These are phyloP conservation scores for Drosophila littoralis DNA, from an alignment of 1,140 invertebrate species.

Conservation along the genomic window DNA sequence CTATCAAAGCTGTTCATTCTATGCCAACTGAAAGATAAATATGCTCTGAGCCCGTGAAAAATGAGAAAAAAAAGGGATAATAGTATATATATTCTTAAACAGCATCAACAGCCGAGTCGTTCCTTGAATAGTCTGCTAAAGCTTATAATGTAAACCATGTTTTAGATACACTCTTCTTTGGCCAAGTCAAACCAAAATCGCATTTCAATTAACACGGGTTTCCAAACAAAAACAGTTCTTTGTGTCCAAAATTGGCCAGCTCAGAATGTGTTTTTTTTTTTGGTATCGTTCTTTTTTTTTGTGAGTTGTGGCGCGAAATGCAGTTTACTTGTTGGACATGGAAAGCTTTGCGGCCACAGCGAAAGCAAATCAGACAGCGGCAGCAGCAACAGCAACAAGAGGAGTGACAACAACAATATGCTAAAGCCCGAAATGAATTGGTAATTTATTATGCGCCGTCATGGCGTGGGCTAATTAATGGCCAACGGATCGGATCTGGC, in stretches of 20 bases:
- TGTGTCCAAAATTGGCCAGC: not conserved
- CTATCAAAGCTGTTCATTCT: too few relatives aligned
- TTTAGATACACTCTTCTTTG: not conserved
- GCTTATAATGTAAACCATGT: too few relatives aligned
- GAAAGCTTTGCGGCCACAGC: conserved; percentile 24
- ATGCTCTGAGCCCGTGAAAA: too few relatives aligned
- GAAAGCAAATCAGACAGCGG: conserved; percentile 35
- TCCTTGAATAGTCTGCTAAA: too few relatives aligned
- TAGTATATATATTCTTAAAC: too few relatives aligned
- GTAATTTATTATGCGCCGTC: conserved; percentile 79
- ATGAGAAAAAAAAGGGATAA: too few relatives aligned
- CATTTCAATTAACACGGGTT: conserved; percentile 16
- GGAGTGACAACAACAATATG: conserved; percentile 45
- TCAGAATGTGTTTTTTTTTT: not conserved
- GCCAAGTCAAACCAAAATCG: conserved; percentile 7
- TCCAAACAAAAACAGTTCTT: conserved; percentile 4
- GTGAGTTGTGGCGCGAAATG: conserved; percentile 22
- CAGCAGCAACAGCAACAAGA: conserved; percentile 21
- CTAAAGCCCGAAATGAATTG: conserved; percentile 70
- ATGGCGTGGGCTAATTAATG: conserved; percentile 80
- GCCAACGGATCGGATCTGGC: conserved; percentile 63
- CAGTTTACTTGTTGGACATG: conserved; percentile 53
- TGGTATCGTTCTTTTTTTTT: not conserved
- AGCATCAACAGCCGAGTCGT: too few relatives aligned
- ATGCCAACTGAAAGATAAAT: too few relatives aligned